Base-by-base conservation (phyloP, 2,888 invertebrate species). In the Oligia strigilis region DNA sequence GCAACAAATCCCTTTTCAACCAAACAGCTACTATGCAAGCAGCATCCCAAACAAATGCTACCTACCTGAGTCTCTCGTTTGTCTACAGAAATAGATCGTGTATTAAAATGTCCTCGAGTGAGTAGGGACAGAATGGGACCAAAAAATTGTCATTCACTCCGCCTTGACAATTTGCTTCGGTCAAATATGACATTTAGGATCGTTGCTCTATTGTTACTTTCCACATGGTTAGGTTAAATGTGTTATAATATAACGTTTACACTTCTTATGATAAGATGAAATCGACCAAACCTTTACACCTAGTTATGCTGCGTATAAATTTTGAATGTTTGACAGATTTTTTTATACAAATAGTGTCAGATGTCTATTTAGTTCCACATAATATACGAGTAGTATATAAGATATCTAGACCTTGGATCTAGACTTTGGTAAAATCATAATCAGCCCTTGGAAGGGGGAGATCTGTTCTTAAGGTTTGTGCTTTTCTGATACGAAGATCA, bases 101-200 rank as follows among this genome's bases (percentile, higher is more conserved):
- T 81, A 66, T 88, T 83, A 82, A 81, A 81, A 67, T 85, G 88
- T 88, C 81, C 77, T 75, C 77, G 55, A 36, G 5, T 78, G 83
- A 82, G 77, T 75, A 72, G 70, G 83, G 86, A 82, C 19, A 77
- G 77, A 84, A 84, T 80, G 40, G 80, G 62, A 66, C 55, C 1
- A 65, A 87, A 87, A 85, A 85, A 83, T 52, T 77, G 77, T 72
- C 78, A 77, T 77, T 69, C 52, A 43, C 66, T 78, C 73, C 77
- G 77, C 80, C 64, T 82, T 86, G 84, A 80, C 88, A 86, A 88
- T 87, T 87, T 86, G 87, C 74, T 87, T 62, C 84, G 88, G 86
- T 86, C 87, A 75, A 80, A 86, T 82, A 73, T 87, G 86, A 80
- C 78, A 73, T 80, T 72, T 58, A 52, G 74, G 64, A 80, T 67